Base-by-base conservation (phyloP, 2,113 vertebrate genomes). In the Dromaius novaehollandiae region DNA sequence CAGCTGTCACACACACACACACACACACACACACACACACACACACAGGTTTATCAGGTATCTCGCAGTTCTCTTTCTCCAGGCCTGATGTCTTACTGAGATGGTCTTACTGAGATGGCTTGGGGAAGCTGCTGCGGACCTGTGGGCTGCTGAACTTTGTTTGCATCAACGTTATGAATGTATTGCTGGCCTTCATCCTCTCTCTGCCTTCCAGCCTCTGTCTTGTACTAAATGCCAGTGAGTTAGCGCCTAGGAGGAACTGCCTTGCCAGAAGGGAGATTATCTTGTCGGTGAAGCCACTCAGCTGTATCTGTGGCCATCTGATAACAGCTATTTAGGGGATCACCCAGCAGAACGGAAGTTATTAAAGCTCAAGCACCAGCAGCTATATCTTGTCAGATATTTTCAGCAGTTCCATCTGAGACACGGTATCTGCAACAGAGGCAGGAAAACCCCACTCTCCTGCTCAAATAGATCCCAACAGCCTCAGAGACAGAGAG, bases 401-500 rank as follows among this genome's bases (percentile, higher is more conserved):
- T 36, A 36, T 92, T 66, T 65, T 86, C 73, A 66, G 50, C 53
- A 63, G 63, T 78, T 92, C 28, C 38, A 80, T 44, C 55, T 63
- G 48, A 81, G 86, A 86, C 1, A 2, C 4, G 15, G 55, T 28
- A 64, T 13, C 26, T 1, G 0, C 0, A 0, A 38, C 2, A 6
- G 44, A 66, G 50, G 16, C 0, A 1, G 68, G 76, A 86, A 90
- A 95, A n/a, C 13, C 24, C 32, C 0, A 1, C 24, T 76, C 85
- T 60, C n/a, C 42, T 79, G 24, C 2, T n/a, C 2, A 1, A 85
- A 13, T 48, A 24, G 38, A 46, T 13, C 3, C 3, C 44, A 69
- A 4, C 64, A 15, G 11, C 6, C 21, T 56, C 13, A 11, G 17
- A 11, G 20, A 26, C 14, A 86, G 61, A 86, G 38, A 44, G 0